Evolutionary conservation across 1,140 invertebrate genomes (phyloP), one percentile per base, ranked within the genome.

Genomic region (Drosophila mayri): DNA sequence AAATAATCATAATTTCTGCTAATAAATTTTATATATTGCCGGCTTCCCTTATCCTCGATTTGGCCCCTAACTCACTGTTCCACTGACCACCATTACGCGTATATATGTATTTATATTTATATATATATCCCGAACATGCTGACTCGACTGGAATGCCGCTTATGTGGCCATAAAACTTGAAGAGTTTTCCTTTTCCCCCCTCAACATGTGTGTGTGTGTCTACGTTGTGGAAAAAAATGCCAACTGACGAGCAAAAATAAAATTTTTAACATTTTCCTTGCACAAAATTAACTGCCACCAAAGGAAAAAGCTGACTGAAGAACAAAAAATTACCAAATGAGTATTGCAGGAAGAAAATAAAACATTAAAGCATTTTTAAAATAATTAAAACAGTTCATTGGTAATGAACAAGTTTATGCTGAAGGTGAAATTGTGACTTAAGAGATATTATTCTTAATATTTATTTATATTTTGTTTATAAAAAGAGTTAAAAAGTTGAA

Each of bases 1-100:
- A 88, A 88, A 88, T 90, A 90, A 90, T 88, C 81, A 90, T 90
- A 90, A 90, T 90, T 90, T 90, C 85, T 81, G 85, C 86, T 90
- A 90, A 90, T 90, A 90, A 90, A 90, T 90, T 90, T 85, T 85
- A 90, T 90, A 90, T 85, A 88, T 88, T 88, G 64, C 84, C 63
- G 8, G 49, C 40, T 8, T 46, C 14, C 41, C 18, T 52, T 28
- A 10, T 3, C 67, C 46, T 52, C 49, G 43, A 52, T 58, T 46
- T n/a, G 16, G 55, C 40, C n/a, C 37, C 50, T 30, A 40, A 37
- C 57, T 32, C 20, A 3, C 6, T 14, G 22, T 55, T 49, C 47
- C 30, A 57, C 58, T 54, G 47, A 49, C 66, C 61, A 61, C 22
- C 47, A 35, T 43, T 32, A 30, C 40, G 35, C 18, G n/a, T 41